Percentiles rank a stretch among this genome's conserved stretches.
phyloP scores from a whole-genome alignment of 2,797 vertebrate species.

The Lindbergichthys nudifrons region DNA sequence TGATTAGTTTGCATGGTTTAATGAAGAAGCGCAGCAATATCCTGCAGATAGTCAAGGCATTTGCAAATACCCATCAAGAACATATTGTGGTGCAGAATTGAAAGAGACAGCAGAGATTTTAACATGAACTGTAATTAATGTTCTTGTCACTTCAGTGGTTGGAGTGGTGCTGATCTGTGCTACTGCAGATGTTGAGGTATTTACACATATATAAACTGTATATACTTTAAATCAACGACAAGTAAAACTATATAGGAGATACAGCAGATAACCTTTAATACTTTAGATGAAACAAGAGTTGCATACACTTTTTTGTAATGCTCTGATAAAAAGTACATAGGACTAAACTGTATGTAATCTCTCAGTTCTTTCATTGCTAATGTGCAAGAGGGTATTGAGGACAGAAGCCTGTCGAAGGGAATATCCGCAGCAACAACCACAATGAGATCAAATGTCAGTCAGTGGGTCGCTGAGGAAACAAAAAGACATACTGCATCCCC shows the following conservation, averaged over 20 bases:
- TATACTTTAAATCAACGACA: too few species aligned
- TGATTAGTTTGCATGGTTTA: conserved; percentile 1
- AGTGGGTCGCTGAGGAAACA: background rate
- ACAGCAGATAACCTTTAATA: background rate
- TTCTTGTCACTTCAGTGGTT: background rate
- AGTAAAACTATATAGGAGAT: background rate
- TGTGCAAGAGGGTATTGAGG: background rate
- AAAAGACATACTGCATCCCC: background rate
- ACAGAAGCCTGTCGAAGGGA: background rate
- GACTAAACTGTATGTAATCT: background rate
- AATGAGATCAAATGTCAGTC: background rate
- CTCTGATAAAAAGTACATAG: background rate
- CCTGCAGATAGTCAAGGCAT: background rate
- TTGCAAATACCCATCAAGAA: background rate
- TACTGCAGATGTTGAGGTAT: background rate
- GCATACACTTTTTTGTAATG: background rate
- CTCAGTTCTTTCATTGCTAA: background rate
- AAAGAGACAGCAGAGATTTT: conserved; percentile 6
- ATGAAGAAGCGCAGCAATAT: background rate
- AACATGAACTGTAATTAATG: background rate
- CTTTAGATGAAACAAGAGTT: too few species aligned
- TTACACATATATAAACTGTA: too few species aligned
- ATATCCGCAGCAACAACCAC: background rate
- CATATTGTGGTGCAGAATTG: conserved; percentile 5
- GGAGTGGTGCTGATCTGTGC: background rate